phyloP scores from a whole-genome alignment of 2,113 vertebrate species.

The Camelus dromedarius region DNA sequence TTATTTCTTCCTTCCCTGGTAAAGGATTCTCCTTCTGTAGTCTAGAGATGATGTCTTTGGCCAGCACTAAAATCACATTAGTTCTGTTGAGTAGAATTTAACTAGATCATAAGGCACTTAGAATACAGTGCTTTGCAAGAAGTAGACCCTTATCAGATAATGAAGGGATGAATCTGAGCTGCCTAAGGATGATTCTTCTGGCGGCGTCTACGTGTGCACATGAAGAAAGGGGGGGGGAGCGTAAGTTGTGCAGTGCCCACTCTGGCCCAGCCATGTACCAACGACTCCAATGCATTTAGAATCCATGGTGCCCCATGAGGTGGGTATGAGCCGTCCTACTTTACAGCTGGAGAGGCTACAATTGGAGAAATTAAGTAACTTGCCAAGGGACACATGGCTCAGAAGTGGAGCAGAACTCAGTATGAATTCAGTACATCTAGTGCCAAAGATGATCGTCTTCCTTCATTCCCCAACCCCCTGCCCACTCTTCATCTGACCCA shows the following conservation, averaged over 20 bases:
- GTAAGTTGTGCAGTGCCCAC: background rate
- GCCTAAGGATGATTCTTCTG: background rate
- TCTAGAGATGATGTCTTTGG: background rate
- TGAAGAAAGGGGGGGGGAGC: background rate
- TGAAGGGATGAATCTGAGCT: background rate
- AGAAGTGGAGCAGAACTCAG: background rate
- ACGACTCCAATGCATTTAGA: background rate
- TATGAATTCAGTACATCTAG: background rate
- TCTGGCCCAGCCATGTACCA: background rate
- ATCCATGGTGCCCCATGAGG: background rate
- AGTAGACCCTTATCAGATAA: background rate
- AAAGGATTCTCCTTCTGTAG: background rate
- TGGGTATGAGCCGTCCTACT: background rate
- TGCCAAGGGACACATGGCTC: background rate
- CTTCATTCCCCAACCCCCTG: background rate
- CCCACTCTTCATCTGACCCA: background rate
- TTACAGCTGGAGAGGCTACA: too few relatives aligned
- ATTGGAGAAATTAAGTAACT: background rate
- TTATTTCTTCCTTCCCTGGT: background rate
- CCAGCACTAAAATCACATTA: background rate
- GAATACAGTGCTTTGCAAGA: constrained; percentile 25
- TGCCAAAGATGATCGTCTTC: background rate
- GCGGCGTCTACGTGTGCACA: background rate
- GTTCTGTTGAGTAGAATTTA: constrained; percentile 22
- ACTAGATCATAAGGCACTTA: background rate